A percentile compares a stretch with the other conserved stretches of the same genome.
These are phyloP conservation scores for Speoplatyrhinus poulsoni DNA, from an alignment of 2,113 vertebrate genomes.

Conservation along the genomic window DNA sequence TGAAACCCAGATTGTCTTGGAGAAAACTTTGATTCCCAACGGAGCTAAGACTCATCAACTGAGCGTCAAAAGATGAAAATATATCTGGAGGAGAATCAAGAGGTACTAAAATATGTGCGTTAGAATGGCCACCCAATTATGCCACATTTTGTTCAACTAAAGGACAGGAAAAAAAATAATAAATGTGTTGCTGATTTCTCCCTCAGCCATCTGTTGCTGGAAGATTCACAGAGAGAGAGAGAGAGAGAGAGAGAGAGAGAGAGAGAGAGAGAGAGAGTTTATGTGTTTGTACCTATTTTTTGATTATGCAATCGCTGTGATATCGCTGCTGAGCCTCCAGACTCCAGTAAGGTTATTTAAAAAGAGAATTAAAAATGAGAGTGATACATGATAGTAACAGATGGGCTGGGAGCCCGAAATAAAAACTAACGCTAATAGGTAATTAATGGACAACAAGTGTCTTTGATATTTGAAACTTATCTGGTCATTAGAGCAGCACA, in stretches of 20 bases:
- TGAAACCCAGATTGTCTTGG: not conserved
- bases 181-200: conserved; percentile 76
- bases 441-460: too few species aligned
- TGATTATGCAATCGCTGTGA: conserved; percentile 25
- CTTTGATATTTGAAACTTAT: too few species aligned
- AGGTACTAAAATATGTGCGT: conserved; percentile 63
- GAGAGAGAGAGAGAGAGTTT: conserved; percentile 4
- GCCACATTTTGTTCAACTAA: conserved; percentile 70
- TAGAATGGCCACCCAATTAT: conserved; percentile 63
- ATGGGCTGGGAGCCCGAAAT: not conserved
- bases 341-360: conserved; percentile 21
- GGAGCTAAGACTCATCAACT: not conserved
- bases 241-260: conserved; percentile 37
- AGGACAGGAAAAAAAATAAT: conserved; percentile 63
- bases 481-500: too few species aligned
- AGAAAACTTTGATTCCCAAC: conserved; percentile 35
- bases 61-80: conserved; percentile 55
- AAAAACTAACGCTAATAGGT: not conserved
- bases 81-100: conserved; percentile 60
- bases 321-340: conserved; percentile 2
- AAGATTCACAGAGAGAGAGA: conserved; percentile 62
- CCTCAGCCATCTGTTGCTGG: conserved; percentile 75
- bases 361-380: conserved; percentile 17
- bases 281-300: conserved; percentile 54
- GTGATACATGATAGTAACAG: not conserved